A percentile compares a stretch with the other conserved stretches of the same genome.
Conservation (phyloP, 2,797 vertebrate genomes). For the Chiroxiphia lanceolata region DNA sequence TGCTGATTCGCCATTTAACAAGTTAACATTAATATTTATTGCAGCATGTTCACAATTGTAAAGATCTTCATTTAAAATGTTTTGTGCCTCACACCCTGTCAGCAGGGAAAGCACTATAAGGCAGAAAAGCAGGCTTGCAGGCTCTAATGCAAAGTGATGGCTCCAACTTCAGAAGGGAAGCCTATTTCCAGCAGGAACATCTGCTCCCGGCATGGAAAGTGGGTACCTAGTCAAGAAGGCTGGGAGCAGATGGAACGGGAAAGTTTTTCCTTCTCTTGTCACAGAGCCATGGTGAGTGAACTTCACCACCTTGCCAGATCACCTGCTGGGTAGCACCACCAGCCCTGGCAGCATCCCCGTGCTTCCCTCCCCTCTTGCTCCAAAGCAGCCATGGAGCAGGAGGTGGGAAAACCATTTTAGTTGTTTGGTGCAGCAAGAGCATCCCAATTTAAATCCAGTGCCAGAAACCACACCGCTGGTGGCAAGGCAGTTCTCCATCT, state of each 20-base stretch:
- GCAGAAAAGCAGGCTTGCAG: slow-evolving; percentile 63
- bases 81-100: slow-evolving; percentile 72
- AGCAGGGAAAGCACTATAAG: slow-evolving; percentile 64
- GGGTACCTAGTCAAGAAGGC: slow-evolving; percentile 1
- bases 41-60: slow-evolving; percentile 66
- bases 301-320: slow-evolving; percentile 52
- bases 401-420: not conserved
- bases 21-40: slow-evolving; percentile 73
- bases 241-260: slow-evolving; percentile 63
- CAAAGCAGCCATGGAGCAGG: not conserved
- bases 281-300: not conserved
- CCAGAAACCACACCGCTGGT: not conserved
- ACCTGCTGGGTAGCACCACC: slow-evolving; percentile 23
- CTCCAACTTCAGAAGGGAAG: slow-evolving; percentile 67
- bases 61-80: slow-evolving; percentile 70
- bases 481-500: not conserved
- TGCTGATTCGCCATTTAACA: slow-evolving; percentile 51
- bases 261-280: slow-evolving; percentile 37
- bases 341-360: not conserved
- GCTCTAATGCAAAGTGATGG: slow-evolving; percentile 72
- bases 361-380: not conserved
- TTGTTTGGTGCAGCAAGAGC: not conserved
- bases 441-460: not conserved
- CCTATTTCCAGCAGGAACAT: slow-evolving; percentile 73
- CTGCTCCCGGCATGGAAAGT: slow-evolving; percentile 50